Evolutionary conservation across 2,888 invertebrate genomes (phyloP).

Genomic region (Sminthurides aquaticus): DNA sequence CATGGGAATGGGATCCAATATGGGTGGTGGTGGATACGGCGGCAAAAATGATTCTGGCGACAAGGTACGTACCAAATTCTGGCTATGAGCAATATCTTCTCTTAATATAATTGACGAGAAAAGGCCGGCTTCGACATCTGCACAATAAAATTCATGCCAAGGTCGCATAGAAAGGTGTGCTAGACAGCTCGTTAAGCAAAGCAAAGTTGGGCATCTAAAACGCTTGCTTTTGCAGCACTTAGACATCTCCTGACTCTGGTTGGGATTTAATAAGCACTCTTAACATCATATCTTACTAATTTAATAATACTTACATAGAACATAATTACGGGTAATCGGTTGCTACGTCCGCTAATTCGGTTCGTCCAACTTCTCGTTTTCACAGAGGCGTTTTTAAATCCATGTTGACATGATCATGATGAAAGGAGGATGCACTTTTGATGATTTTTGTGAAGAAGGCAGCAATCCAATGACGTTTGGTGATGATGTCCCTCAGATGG

Average conservation of each 20-base stretch:
- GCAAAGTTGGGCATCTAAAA: too few relatives aligned
- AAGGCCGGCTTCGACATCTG: too few relatives aligned
- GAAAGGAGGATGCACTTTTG: background rate
- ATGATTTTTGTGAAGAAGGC: background rate
- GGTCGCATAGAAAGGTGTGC: too few relatives aligned
- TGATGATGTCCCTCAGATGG: background rate
- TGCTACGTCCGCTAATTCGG: background rate
- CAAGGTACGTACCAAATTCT: constrained; percentile 37
- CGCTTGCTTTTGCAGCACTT: too few relatives aligned
- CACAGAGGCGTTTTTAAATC: constrained; percentile 42
- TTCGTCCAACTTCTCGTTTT: constrained; percentile 11
- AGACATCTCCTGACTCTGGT: too few relatives aligned
- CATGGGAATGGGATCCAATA: constrained; percentile 34
- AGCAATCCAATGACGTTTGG: background rate
- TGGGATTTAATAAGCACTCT: too few relatives aligned
- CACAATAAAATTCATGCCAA: too few relatives aligned
- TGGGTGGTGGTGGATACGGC: constrained; percentile 39
- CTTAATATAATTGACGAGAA: too few relatives aligned
- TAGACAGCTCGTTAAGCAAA: too few relatives aligned
- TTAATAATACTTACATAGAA: too few relatives aligned
- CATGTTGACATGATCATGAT: constrained; percentile 5
- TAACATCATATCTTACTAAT: too few relatives aligned
- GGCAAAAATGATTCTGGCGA: constrained; percentile 42
- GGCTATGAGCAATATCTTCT: background rate
- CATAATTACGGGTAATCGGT: too few relatives aligned